Evolutionary conservation across 2,113 vertebrate species (phyloP).

Genomic region (Marcusenius ussheri): DNA sequence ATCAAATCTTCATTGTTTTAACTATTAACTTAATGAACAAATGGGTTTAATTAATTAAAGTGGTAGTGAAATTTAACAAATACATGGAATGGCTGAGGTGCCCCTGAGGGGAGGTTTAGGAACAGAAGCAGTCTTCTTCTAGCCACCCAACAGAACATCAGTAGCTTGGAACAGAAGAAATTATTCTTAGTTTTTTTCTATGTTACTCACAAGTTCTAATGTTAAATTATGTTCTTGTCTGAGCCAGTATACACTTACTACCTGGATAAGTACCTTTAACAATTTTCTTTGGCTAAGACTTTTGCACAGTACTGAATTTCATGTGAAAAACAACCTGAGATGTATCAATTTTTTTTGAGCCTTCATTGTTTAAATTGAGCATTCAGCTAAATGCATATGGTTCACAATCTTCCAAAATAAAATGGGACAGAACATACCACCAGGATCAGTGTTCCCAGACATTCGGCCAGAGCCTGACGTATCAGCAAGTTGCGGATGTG

Average conservation of each 20-base stretch:
- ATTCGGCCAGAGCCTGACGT: constrained; percentile 72
- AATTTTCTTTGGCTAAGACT: not conserved
- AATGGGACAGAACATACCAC: constrained; percentile 61
- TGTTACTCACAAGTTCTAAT: not conserved
- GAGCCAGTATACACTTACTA: not conserved
- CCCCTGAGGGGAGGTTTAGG: not conserved
- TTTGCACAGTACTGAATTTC: not conserved
- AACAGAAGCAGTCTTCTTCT: not conserved
- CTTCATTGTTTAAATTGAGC: not conserved
- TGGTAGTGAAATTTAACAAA: not conserved
- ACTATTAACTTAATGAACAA: not conserved
- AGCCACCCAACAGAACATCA: not conserved
- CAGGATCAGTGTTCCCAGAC: constrained; percentile 73
- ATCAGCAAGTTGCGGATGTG: constrained; percentile 63
- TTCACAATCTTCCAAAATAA: not conserved
- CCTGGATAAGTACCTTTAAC: not conserved
- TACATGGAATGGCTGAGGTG: not conserved
- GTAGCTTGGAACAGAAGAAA: not conserved
- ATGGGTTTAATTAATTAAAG: not conserved
- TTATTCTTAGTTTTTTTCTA: not conserved
- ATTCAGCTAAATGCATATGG: not conserved
- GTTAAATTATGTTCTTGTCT: not conserved
- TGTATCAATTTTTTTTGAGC: not conserved
- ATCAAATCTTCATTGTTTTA: not conserved
- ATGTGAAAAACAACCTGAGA: not conserved